Conservation (phyloP, 1,140 invertebrate species). For the Drosophila arawakana region DNA sequence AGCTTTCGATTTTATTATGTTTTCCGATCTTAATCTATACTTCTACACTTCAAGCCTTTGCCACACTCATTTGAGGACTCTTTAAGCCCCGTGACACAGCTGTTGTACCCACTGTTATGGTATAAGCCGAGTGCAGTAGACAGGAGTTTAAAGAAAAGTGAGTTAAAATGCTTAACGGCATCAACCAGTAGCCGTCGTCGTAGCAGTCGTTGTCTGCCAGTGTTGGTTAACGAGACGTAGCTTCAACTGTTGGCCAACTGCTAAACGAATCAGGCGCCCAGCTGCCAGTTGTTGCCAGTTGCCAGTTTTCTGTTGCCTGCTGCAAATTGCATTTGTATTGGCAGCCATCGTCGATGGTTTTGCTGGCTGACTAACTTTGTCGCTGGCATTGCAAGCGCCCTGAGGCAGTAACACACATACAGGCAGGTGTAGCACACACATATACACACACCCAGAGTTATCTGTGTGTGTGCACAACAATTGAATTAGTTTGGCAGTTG, state of each 20-base stretch:
- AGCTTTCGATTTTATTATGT: too few species aligned
- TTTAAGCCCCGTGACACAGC: too few species aligned
- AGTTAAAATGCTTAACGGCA: slow-evolving; percentile 80
- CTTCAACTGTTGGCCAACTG: slow-evolving; percentile 47
- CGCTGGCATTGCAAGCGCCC: slow-evolving; percentile 20
- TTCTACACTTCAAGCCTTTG: too few species aligned
- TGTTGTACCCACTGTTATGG: too few species aligned
- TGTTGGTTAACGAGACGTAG: slow-evolving; percentile 23
- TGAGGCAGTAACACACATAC: slow-evolving; percentile 1
- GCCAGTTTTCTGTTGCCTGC: slow-evolving; percentile 35
- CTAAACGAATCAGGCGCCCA: slow-evolving; percentile 80
- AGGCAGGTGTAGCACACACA: slow-evolving; percentile 52
- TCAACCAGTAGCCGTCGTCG: slow-evolving; percentile 33
- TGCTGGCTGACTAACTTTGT: slow-evolving; percentile 56
- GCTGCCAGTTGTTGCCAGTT: slow-evolving; percentile 68
- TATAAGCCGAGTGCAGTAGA: too few species aligned
- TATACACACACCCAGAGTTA: not conserved
- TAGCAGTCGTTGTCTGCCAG: slow-evolving; percentile 3
- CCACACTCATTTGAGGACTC: too few species aligned
- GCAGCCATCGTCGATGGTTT: slow-evolving; percentile 72
- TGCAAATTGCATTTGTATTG: slow-evolving; percentile 83
- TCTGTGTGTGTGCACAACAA: slow-evolving; percentile 58
- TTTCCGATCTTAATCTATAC: too few species aligned
- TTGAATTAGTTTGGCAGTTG: slow-evolving; percentile 80
- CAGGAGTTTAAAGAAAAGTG: slow-evolving; percentile 66